Conservation (phyloP, 2,113 vertebrate species). For the Cervus canadensis region DNA sequence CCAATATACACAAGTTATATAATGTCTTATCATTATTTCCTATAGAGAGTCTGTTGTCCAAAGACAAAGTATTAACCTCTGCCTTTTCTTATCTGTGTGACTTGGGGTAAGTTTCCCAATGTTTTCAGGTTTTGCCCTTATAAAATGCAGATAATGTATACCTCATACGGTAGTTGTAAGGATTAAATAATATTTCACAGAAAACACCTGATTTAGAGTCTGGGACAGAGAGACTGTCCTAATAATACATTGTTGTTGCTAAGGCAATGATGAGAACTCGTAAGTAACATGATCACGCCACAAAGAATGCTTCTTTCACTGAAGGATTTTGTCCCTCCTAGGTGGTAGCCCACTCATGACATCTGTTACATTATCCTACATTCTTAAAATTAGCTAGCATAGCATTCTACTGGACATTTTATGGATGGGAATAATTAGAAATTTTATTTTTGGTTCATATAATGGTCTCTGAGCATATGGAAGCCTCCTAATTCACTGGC, state of each 20-base stretch:
- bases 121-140: neutral
- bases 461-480: conserved; percentile 21
- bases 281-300: neutral
- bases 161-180: neutral
- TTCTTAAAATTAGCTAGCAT: conserved; percentile 24
- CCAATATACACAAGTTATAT: neutral
- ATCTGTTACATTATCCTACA: conserved; percentile 3
- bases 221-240: neutral
- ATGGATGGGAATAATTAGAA: conserved; percentile 43
- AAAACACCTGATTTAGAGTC: neutral
- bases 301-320: neutral
- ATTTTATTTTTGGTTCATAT: conserved; percentile 45
- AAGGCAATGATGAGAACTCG: neutral
- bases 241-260: neutral
- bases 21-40: neutral
- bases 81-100: neutral
- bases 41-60: neutral
- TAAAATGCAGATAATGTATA: neutral
- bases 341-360: neutral
- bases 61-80: neutral
- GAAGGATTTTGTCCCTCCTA: neutral
- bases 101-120: neutral
- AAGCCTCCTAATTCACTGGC: neutral
- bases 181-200: neutral
- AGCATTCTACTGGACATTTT: neutral